phyloP scores from a whole-genome alignment of 2,113 vertebrate genomes.

The Corapipo altera region DNA sequence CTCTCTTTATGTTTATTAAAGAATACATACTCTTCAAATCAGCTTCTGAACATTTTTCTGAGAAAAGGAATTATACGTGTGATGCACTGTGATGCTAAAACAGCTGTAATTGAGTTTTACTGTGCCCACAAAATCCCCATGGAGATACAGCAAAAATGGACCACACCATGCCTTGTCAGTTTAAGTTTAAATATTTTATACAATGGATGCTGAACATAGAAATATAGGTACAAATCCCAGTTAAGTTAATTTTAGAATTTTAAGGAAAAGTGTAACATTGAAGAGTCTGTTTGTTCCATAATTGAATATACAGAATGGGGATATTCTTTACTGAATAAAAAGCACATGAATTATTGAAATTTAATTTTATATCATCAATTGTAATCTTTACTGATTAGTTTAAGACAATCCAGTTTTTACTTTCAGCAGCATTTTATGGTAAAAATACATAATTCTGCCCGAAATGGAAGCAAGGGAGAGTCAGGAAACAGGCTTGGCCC shows the following conservation, averaged over 20 bases:
- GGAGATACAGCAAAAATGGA: background rate
- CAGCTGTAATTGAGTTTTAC: background rate
- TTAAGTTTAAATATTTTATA: background rate
- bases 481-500: background rate
- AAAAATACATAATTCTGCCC: background rate
- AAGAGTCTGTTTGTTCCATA: background rate
- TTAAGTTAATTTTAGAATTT: background rate
- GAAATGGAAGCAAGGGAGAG: background rate
- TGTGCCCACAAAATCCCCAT: background rate
- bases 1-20: background rate
- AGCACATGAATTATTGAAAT: background rate
- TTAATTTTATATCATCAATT: background rate
- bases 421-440: background rate
- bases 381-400: background rate
- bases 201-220: background rate
- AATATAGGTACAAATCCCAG: background rate
- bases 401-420: background rate
- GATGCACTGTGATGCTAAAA: background rate
- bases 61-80: background rate
- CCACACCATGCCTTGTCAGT: accelerated
- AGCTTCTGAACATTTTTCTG: background rate
- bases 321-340: background rate
- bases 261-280: background rate
- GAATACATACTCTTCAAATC: background rate
- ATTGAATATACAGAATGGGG: background rate